phyloP scores from a whole-genome alignment of 2,888 invertebrate genomes.

The Eilema depressum region DNA sequence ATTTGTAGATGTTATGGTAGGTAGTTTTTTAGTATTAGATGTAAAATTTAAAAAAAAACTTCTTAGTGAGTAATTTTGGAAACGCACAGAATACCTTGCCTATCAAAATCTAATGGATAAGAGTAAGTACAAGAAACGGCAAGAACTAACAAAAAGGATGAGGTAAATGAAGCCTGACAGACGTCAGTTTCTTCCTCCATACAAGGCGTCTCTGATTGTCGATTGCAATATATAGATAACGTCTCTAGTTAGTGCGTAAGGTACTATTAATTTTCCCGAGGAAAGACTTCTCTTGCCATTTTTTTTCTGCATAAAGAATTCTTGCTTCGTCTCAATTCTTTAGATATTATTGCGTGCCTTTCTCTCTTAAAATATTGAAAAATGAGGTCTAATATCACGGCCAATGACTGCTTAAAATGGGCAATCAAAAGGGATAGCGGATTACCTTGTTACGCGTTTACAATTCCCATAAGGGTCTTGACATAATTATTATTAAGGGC shows the following conservation, averaged over 20 bases:
- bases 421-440: slow-evolving; percentile 47
- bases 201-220: slow-evolving; percentile 11
- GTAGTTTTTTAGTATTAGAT: not conserved
- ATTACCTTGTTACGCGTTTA: slow-evolving; percentile 44
- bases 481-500: slow-evolving; percentile 35
- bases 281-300: not conserved
- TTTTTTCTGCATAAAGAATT: slow-evolving; percentile 5
- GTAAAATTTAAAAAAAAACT: not conserved
- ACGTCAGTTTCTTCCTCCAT: not conserved
- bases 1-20: too few relatives aligned
- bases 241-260: not conserved
- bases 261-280: not conserved
- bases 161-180: slow-evolving; percentile 17
- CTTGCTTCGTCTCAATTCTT: slow-evolving; percentile 27
- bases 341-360: slow-evolving; percentile 38
- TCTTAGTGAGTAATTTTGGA: not conserved
- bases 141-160: not conserved
- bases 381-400: slow-evolving; percentile 47
- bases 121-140: not conserved
- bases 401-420: slow-evolving; percentile 48
- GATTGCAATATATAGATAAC: slow-evolving; percentile 1
- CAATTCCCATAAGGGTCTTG: slow-evolving; percentile 46
- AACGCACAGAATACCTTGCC: not conserved
- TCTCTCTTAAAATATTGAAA: slow-evolving; percentile 39
- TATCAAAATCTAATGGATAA: not conserved